Base-by-base conservation (phyloP, 2,797 vertebrate genomes). In the Sylvia borin region DNA sequence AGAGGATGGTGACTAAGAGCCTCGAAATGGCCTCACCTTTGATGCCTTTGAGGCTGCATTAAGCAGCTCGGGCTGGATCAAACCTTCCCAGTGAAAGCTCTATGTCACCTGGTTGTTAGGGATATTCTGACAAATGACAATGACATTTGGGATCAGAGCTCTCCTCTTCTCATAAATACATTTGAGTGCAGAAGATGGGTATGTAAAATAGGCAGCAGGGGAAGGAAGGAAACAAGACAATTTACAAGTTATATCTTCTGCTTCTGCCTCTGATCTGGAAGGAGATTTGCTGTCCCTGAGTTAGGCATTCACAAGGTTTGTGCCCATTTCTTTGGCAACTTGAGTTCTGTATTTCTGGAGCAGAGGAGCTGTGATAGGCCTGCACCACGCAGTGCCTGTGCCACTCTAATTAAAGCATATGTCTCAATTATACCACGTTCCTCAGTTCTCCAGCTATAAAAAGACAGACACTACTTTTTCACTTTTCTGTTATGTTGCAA, bases 341-440 rank as follows among this genome's bases (percentile, higher is more conserved):
- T 17, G 51, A 4, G 0, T 19, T 61, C 24, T 67, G 68, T 62
- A 64, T 93, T 88, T 90, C 50, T 85, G 85, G 42, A 74, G 61
- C 85, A 73, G 68, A 62, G 60, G 50, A 94, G 57, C 68, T 85
- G 88, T 45, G 75, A 50, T 11, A 40, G 34, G 45, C 54, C 53
- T 51, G 74, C 83, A 34, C 54, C 64, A 90, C 8, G 8, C 57
- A 79, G 72, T 47, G 85, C 40, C 83, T 92, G 57, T 84, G 61
- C 75, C 16, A 15, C 75, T 43, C 85, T 83, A 92, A 91, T 94
- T 90, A 90, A 85, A 90, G 82, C 88, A 85, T 91, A 88, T 92
- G 72, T 79, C 85, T 95, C 85, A 80, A 72, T 90, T 92, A 80
- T 29, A 38, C 25, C 65, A 25, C 61, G 48, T 87, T 65, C 76